Evolutionary conservation across 2,888 invertebrate genomes (phyloP), one percentile per base, ranked within the genome.

Genomic region (Stenchaetothrips biformis): DNA sequence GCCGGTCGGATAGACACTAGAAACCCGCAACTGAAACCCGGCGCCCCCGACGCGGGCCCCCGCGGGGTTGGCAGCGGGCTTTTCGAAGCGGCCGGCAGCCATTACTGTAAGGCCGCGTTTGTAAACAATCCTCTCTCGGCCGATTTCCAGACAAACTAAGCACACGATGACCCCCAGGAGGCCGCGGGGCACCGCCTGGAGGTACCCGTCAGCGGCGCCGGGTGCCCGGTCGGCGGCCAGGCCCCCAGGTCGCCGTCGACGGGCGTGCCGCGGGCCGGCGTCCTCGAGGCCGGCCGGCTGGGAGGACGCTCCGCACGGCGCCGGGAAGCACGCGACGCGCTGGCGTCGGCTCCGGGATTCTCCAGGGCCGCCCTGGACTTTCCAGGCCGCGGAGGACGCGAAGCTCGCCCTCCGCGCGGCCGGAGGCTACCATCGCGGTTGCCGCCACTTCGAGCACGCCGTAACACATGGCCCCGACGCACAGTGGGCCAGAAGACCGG

Each of bases 21-120:
- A 37, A 37, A 37, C 37, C 2, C 82, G 82, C 83, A 82, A 83
- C 82, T 18, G 25, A 25, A 53, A 62, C 53, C 62, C 83, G 81
- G 78, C 80, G 84, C 82, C 83, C 84, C 84, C 83, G 84, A 84
- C 85, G 84, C 89, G 87, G 84, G 89, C 89, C 86, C 89, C 88
- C 86, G 89, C 89, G 86, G 89, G 88, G 86, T 89, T 89, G 84
- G 79, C 79, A 80, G 80, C 80, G 82, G 81, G 81, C 87, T 87
- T 88, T 88, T 88, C 86, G 87, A 88, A 87, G 87, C 87, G 86
- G 87, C 86, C 87, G 88, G 88, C 88, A 88, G 88, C 86, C 88
- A 88, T 85, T 86, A 86, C 86, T 85, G 83, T 83, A 83, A 83
- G n/a, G 84, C 86, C 87, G 78, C 80, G 78, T 59, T 80, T 62